phyloP scores from a whole-genome alignment of 1,140 invertebrate species.

The Drosophila ogumai region DNA sequence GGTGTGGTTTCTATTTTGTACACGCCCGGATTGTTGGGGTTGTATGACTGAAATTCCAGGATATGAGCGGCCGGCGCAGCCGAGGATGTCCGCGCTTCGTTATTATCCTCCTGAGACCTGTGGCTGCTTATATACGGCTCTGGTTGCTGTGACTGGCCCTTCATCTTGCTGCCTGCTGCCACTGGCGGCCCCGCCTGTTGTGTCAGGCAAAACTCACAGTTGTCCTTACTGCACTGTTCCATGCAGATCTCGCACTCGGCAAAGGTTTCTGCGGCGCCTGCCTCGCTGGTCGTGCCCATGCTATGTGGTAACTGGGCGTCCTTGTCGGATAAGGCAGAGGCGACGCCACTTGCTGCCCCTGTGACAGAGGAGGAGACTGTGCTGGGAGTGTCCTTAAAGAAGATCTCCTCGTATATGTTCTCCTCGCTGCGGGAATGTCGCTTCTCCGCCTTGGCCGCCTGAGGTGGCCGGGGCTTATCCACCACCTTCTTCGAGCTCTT shows the following conservation, averaged over 20 bases:
- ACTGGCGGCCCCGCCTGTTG: slow-evolving; percentile 4
- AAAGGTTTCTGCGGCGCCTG: slow-evolving; percentile 24
- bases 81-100: slow-evolving; percentile 21
- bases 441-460: slow-evolving; percentile 24
- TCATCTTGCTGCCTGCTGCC: slow-evolving; percentile 8
- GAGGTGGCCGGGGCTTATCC: slow-evolving; percentile 59
- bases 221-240: slow-evolving; percentile 78
- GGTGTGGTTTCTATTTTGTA: slow-evolving; percentile 84
- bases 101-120: slow-evolving; percentile 9
- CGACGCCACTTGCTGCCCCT: not conserved
- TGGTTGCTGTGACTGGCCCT: slow-evolving; percentile 20
- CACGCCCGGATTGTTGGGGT: slow-evolving; percentile 84
- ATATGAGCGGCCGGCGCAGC: slow-evolving; percentile 68
- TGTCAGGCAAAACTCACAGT: slow-evolving; percentile 75
- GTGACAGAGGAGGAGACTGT: slow-evolving; percentile 1
- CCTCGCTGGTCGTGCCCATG: slow-evolving; percentile 1
- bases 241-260: slow-evolving; percentile 80
- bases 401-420: slow-evolving; percentile 84
- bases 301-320: slow-evolving; percentile 26
- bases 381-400: slow-evolving; percentile 69
- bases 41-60: slow-evolving; percentile 84
- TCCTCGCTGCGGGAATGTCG: slow-evolving; percentile 78
- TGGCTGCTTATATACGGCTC: slow-evolving; percentile 12
- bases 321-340: slow-evolving; percentile 35
- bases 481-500: slow-evolving; percentile 77